Base-by-base conservation (phyloP, 2,888 invertebrate genomes). In the Drosophila acutilabella region DNA sequence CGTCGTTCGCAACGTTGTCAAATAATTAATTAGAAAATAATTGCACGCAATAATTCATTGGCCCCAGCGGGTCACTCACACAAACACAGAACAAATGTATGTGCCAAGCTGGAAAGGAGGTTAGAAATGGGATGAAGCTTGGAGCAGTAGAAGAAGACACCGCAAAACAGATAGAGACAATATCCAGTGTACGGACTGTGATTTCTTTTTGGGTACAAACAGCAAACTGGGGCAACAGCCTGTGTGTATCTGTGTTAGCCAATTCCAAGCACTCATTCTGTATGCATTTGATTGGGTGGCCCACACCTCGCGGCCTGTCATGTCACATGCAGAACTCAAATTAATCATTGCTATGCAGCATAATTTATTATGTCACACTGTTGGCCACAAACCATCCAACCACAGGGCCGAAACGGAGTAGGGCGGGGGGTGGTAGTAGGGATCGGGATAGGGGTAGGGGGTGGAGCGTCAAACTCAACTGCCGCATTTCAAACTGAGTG, bases 11-110 rank as follows among this genome's bases (percentile, higher is more conserved):
- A 68, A 58, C 51, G 62, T 80, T 88, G 85, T 86, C 88, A 89
- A 86, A 86, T 86, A 86, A 86, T 86, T 86, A 86, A 86, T 86
- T 89, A 89, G 85, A 86, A 86, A 88, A 89, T 86, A 86, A 86
- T 86, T 89, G 89, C 89, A 78, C 71, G 83, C 73, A 89, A 89
- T 86, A 89, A 86, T 89, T 86, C 74, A 86, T 87, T 74, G 78
- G 66, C 57, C 60, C 81, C 75, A 62, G 53, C 71, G 82, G 71
- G 68, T 66, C 68, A 62, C 66, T 74, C 72, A 57, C 14, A 36
- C 23, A 75, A 20, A 42, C 38, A 48, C 13, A 33, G n/a, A 30
- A 13, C 36, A 36, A 30, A 30, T 13, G 4, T 11, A 36, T 36
- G 36, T 13, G 4, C 11, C 61, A 73, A 47, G 44, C 30, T 30